A percentile compares a stretch with the other conserved stretches of the same genome.
phyloP scores from a whole-genome alignment of 1,140 invertebrate genomes.

The Batillaria attramentaria region DNA sequence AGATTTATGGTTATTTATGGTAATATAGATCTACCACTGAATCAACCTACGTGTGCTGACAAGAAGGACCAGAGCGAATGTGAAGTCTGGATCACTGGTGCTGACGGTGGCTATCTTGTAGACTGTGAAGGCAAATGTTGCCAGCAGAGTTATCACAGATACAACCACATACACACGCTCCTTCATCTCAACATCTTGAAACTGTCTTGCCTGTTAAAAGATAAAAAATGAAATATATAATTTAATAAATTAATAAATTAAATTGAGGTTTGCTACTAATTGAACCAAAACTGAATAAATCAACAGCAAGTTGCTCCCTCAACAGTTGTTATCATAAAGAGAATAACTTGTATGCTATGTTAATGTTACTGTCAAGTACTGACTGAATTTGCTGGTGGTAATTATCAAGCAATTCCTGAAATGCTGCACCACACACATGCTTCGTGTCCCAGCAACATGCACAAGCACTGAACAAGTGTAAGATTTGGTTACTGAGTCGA shows the following conservation, averaged over 20 bases:
- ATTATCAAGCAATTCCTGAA: too few species aligned
- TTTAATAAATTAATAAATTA: background rate
- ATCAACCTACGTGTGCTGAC: slow-evolving; percentile 54
- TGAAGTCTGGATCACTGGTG: slow-evolving; percentile 51
- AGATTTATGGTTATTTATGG: too few species aligned
- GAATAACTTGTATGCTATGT: too few species aligned
- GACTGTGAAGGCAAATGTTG: slow-evolving; percentile 47
- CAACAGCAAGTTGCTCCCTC: too few species aligned
- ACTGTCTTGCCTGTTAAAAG: slow-evolving; percentile 43
- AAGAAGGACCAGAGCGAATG: slow-evolving; percentile 58
- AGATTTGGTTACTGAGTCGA: too few species aligned
- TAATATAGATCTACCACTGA: background rate
- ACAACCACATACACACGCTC: slow-evolving; percentile 52
- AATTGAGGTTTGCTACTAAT: background rate
- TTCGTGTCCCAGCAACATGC: too few species aligned
- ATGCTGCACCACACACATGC: too few species aligned
- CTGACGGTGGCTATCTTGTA: slow-evolving; percentile 44
- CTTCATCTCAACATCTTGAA: slow-evolving; percentile 48
- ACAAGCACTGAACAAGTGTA: too few species aligned
- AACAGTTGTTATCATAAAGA: too few species aligned
- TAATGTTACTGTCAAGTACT: too few species aligned
- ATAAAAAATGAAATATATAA: background rate
- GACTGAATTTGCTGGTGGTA: too few species aligned
- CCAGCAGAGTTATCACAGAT: slow-evolving; percentile 39
- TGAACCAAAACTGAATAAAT: too few species aligned